These are phyloP conservation scores for Choristoneura fumiferana DNA, from an alignment of 1,140 invertebrate genomes.

Conservation along the genomic window DNA sequence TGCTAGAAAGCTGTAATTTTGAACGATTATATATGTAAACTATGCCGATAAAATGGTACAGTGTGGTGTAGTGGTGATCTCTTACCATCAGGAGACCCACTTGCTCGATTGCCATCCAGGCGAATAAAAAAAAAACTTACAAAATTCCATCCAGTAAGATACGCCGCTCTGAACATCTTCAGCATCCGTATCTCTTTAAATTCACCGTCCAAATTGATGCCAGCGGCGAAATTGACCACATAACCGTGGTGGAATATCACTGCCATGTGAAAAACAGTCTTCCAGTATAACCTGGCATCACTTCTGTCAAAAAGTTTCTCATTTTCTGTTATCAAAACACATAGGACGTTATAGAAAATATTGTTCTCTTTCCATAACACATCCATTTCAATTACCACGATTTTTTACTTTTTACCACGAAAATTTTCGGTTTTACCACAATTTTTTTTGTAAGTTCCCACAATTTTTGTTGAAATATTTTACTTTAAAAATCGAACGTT, in stretches of 20 bases:
- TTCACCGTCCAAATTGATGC: conserved; percentile 31
- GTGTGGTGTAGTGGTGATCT: too few species aligned
- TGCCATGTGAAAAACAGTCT: conserved; percentile 52
- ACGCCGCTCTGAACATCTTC: conserved; percentile 39
- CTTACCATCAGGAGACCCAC: too few species aligned
- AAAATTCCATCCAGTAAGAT: conserved; percentile 64
- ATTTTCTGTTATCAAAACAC: conserved; percentile 65
- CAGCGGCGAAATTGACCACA: conserved; percentile 33
- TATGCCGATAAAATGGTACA: too few species aligned
- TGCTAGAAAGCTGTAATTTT: too few species aligned
- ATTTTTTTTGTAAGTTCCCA: too few species aligned
- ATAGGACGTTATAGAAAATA: conserved; percentile 61
- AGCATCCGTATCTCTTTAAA: conserved; percentile 34
- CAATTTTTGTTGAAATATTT: too few species aligned
- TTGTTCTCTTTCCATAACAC: conserved; percentile 50
- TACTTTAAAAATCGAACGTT: too few species aligned
- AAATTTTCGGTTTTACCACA: background rate
- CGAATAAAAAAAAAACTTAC: conserved; percentile 42
- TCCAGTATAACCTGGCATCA: conserved; percentile 57
- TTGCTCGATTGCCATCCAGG: too few species aligned
- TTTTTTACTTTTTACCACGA: too few species aligned
- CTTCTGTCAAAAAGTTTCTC: conserved; percentile 62
- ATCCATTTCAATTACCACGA: too few species aligned
- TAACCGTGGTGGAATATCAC: conserved; percentile 43
- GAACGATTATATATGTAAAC: too few species aligned